phyloP scores from a whole-genome alignment of 2,113 vertebrate genomes.

The Protobothrops flavoviridis region DNA sequence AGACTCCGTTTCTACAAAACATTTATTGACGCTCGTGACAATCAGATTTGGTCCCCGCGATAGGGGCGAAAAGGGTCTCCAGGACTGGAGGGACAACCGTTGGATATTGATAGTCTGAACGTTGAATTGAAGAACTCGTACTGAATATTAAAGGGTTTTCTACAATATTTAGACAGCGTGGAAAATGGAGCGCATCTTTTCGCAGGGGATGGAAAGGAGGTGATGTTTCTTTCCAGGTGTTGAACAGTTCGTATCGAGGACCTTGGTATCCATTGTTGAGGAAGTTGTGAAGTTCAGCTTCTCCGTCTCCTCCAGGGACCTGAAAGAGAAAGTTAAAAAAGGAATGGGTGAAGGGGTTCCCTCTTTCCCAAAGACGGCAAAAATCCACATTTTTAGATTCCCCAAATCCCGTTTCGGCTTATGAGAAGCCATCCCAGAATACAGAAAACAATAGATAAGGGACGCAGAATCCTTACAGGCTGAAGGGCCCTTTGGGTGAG shows the following conservation, averaged over 20 bases:
- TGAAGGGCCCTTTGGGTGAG: not conserved
- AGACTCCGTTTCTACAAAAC: not conserved
- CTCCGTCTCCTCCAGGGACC: constrained; percentile 34
- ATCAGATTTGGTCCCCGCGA: accelerated
- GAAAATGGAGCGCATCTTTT: not conserved
- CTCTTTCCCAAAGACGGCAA: not conserved
- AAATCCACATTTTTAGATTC: not conserved
- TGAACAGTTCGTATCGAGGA: not conserved
- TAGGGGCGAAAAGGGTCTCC: accelerated
- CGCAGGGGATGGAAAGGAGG: not conserved
- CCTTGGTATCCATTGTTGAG: not conserved
- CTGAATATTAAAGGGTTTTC: too few relatives aligned
- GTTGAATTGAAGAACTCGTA: not conserved
- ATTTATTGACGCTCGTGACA: constrained; percentile 10
- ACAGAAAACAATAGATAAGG: not conserved
- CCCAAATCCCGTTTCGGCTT: not conserved
- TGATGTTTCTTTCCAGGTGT: accelerated
- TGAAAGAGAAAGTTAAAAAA: not conserved
- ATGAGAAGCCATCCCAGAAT: not conserved
- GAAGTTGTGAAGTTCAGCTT: constrained; percentile 14
- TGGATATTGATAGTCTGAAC: not conserved
- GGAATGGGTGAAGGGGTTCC: not conserved
- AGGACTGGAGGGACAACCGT: not conserved
- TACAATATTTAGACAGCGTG: not conserved
- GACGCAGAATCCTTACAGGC: not conserved